Conservation (phyloP, 2,888 invertebrate genomes). For the Neelides folsomi region DNA sequence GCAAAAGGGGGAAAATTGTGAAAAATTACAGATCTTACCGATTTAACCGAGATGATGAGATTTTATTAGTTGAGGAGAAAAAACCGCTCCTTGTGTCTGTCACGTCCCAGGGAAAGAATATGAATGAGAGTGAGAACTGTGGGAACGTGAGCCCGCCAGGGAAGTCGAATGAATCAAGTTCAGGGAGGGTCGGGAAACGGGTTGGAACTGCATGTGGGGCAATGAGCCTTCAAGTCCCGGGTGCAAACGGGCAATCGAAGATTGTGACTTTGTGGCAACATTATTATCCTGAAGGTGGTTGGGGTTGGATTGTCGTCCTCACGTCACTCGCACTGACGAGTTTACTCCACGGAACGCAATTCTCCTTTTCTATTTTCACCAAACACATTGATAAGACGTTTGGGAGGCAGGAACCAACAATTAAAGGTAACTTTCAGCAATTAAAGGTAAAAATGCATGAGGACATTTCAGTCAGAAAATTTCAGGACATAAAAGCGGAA, state of each 20-base stretch:
- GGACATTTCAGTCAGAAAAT: no score
- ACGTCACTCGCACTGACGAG: slow-evolving; percentile 60
- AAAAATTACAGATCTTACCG: no score
- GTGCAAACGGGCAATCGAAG: background rate
- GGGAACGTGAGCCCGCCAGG: slow-evolving; percentile 7
- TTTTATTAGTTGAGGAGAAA: no score
- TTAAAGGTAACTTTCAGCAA: no score
- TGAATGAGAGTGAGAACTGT: no score
- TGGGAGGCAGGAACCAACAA: no score
- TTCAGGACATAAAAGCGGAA: no score
- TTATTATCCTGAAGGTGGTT: slow-evolving; percentile 76
- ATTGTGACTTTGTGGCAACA: slow-evolving; percentile 48
- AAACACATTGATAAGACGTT: slow-evolving; percentile 12
- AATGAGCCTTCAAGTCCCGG: slow-evolving; percentile 21
- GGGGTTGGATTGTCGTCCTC: slow-evolving; percentile 69
- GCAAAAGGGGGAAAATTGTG: no score
- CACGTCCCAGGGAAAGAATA: no score
- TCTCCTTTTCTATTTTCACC: slow-evolving; percentile 38
- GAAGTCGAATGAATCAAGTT: background rate
- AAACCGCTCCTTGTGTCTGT: no score
- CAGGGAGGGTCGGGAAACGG: slow-evolving; percentile 18
- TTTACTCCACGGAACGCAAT: slow-evolving; percentile 59
- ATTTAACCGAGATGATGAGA: no score
- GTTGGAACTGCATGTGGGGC: slow-evolving; percentile 22
- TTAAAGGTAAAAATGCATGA: no score